Evolutionary conservation across 2,888 invertebrate genomes (phyloP), one percentile per base, ranked within the genome.

Genomic region (Trachelus troglodyta): DNA sequence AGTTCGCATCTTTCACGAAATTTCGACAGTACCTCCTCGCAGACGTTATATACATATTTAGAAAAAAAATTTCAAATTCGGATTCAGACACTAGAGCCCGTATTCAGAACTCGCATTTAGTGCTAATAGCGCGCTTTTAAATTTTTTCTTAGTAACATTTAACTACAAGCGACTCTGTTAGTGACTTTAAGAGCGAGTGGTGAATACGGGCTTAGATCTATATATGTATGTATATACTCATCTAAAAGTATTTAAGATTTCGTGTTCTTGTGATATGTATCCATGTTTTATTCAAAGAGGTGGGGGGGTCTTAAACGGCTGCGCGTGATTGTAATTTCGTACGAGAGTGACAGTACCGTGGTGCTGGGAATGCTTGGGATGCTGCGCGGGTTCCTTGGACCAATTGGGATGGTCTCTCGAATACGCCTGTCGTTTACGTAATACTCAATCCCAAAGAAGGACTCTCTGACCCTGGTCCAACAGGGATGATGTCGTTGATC

Each of bases 271-370:
- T 9, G 56, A 56, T 23, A 23, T 23, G 15, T 9, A 23, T 23
- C 23, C 33, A 71, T 71, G 71, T 71, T 71, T 71, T 71, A 71
- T 71, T 71, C 71, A 71, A 33, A 12, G 35, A 12, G 35, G 12
- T 12, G 35, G 35, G 0, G 35, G 12, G 35, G 11, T 6, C 71
- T 34, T 71, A 71, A 71, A 71, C 15, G 31, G 33, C 71, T 4
- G 71, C 71, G 71, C 71, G 71, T 71, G 31, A 71, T 71, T 34
- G 71, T 71, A 31, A 71, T 71, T 71, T 71, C 71, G 71, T 31
- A 71, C 31, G 15, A 34, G 71, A 71, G 31, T 71, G 31, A 34
- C 71, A 31, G 71, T 31, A 71, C 30, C 30, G 31, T 71, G 71
- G 71, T 31, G 71, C 71, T 31, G 71, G 31, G 33, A 31, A 34